phyloP scores from a whole-genome alignment of 2,113 vertebrate species.

The human (Homo sapiens) region GRCh38 chrX:102070501-102071000 shows the following conservation, averaged over 20 bases:
- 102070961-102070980: background rate
- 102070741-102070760: background rate
- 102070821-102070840: background rate
- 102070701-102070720: background rate
- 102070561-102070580: background rate
- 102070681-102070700: background rate
- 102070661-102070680: background rate
- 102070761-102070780: background rate
- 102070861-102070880: background rate
- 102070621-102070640: background rate
- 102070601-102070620: background rate
- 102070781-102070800: background rate
- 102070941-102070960: background rate
- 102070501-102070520: background rate
- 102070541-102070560: background rate
- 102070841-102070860: background rate
- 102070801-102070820: background rate
- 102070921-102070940: background rate
- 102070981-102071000: background rate
- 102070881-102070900: background rate
- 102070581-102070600: background rate
- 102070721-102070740: background rate
- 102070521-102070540: background rate
- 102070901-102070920: background rate
- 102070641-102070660: background rate